These are phyloP conservation scores for Acanthococcus lagerstroemiae DNA, from an alignment of 2,888 invertebrate genomes.

Conservation along the genomic window DNA sequence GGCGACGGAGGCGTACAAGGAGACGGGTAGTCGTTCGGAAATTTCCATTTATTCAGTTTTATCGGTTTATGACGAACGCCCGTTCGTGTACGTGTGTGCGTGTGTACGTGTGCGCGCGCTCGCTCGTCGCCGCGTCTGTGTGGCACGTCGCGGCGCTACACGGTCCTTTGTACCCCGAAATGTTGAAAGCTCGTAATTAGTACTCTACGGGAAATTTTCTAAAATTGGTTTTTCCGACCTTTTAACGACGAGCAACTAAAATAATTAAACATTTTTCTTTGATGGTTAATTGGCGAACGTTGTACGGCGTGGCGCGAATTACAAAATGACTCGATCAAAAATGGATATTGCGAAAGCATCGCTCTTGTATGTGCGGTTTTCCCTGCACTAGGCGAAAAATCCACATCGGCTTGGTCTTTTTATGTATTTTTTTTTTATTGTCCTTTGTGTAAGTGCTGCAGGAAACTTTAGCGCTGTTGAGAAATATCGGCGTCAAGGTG, in stretches of 20 bases:
- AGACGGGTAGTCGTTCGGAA: slow-evolving; percentile 12
- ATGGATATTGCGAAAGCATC: too few species aligned
- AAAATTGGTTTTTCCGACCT: neutral
- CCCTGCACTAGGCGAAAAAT: too few species aligned
- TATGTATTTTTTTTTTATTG: too few species aligned
- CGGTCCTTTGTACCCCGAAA: neutral
- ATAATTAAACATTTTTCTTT: slow-evolving; percentile 23
- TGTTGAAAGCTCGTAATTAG: neutral
- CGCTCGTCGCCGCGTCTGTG: neutral
- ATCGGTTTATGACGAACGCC: slow-evolving; percentile 27
- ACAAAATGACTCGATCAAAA: too few species aligned
- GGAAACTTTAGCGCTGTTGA: too few species aligned
- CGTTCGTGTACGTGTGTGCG: too few species aligned
- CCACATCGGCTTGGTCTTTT: too few species aligned
- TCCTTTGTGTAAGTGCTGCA: too few species aligned
- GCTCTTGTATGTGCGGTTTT: too few species aligned
- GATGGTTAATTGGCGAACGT: slow-evolving; percentile 15
- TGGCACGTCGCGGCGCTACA: neutral
- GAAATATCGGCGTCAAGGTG: too few species aligned
- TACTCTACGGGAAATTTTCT: neutral
- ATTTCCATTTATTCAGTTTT: slow-evolving; percentile 28
- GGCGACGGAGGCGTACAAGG: neutral
- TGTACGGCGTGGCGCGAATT: neutral
- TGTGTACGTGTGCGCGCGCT: too few species aligned
- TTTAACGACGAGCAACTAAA: neutral